Evolutionary conservation across 64 coral and sea anemone genomes (phyloP), one percentile per base, ranked within the genome.

Genomic region (Montipora sp.): DNA sequence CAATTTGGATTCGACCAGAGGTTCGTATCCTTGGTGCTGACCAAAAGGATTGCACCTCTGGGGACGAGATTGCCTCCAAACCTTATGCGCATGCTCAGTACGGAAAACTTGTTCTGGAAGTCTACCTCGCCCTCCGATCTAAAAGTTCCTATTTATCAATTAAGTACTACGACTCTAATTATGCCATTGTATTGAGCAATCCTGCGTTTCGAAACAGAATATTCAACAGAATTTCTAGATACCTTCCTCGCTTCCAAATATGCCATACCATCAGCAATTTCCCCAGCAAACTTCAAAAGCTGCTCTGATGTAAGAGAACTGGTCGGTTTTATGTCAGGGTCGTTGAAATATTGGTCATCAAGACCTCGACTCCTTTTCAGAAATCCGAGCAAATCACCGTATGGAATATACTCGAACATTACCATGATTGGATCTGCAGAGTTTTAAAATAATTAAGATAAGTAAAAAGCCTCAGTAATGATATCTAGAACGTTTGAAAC

Each of bases 191-290:
- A 27, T 1, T 27, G 27, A 27, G 27, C 27, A 27, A 27, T 27
- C 27, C 27, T 0, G 27, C 27, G 27, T 27, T 27, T 27, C 27
- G 1, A 27, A 27, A 27, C 27, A 27, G 27, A 27, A 27, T 27
- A 27, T 27, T 27, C 27, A 27, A 27, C 27, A 27, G 27, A 27
- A 27, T 27, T 27, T 1, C 27, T 27, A 27, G 27, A 13, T 53
- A 93, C 92, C 84, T 93, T 93, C 16, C 75, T 88, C 7, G 44
- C 43, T 18, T 49, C 44, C 22, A 93, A 74, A 24, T 80, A 93
- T 10, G 83, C 77, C 92, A 93, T 93, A 3, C 92, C 92, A 60
- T 93, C 92, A 81, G 92, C 92, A 16, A 93, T 88, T 93, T 93
- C 83, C 27, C 84, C 51, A 2, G 92, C 75, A 88, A 93, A 88